These are phyloP conservation scores for Vanessa tameamea DNA, from an alignment of 1,140 invertebrate species.

Conservation along the genomic window DNA sequence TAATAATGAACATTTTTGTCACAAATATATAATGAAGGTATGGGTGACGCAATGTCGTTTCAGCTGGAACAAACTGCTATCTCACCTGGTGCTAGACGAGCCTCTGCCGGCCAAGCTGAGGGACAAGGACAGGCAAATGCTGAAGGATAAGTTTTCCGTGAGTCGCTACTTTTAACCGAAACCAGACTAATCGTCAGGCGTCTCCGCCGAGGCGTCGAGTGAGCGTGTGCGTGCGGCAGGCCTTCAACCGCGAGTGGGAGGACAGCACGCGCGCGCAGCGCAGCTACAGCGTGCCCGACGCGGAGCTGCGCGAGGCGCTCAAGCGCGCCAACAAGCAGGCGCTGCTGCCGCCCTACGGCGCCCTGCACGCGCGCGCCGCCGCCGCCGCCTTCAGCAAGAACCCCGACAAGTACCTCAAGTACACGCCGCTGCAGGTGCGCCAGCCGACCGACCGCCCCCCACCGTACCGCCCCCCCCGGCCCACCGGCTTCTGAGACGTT, in stretches of 20 bases:
- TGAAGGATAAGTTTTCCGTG: slow-evolving; percentile 97
- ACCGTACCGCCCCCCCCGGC: too few relatives aligned
- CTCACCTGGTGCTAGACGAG: slow-evolving; percentile 87
- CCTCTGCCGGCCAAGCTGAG: slow-evolving; percentile 87
- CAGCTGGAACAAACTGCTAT: slow-evolving; percentile 92
- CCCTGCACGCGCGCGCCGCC: slow-evolving; percentile 88
- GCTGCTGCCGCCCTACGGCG: slow-evolving; percentile 91
- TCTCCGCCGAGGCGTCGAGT: too few relatives aligned
- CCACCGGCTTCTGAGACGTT: too few relatives aligned
- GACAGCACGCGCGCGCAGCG: slow-evolving; percentile 92
- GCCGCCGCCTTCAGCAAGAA: slow-evolving; percentile 93
- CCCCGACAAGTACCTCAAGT: slow-evolving; percentile 96
- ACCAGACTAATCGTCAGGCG: too few relatives aligned
- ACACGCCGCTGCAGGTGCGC: slow-evolving; percentile 88
- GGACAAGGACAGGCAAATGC: slow-evolving; percentile 92
- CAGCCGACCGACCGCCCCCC: too few relatives aligned
- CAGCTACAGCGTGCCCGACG: slow-evolving; percentile 95
- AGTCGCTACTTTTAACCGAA: too few relatives aligned
- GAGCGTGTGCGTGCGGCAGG: slow-evolving; percentile 83
- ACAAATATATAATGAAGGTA: background rate
- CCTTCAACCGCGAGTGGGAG: slow-evolving; percentile 97
- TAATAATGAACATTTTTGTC: too few relatives aligned
- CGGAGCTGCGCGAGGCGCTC: slow-evolving; percentile 90
- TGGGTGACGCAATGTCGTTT: slow-evolving; percentile 13
- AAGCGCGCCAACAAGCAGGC: slow-evolving; percentile 93